Conservation (phyloP, 2,888 invertebrate species). For the Eristalis arbustorum region DNA sequence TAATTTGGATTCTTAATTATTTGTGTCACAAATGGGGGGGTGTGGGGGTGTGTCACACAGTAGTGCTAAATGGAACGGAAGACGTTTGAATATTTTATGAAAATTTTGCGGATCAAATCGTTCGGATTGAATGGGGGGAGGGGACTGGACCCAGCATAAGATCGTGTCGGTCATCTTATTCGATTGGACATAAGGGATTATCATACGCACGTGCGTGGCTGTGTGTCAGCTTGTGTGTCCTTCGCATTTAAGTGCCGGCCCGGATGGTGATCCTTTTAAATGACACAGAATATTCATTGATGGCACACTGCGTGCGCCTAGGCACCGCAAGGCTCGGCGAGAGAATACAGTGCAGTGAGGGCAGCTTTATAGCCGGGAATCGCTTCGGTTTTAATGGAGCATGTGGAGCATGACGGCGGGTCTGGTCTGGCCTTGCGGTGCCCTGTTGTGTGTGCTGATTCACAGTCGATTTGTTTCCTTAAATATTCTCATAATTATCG, state of each 20-base stretch:
- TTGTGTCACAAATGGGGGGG: constrained; percentile 17
- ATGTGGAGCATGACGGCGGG: too few species aligned
- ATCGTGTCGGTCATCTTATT: constrained; percentile 2
- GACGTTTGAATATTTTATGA: constrained; percentile 66
- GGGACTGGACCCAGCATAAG: constrained; percentile 4
- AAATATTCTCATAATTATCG: not conserved
- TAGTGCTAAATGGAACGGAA: constrained; percentile 66
- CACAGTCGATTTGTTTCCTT: not conserved
- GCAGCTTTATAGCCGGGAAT: not conserved
- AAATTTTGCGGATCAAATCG: constrained; percentile 63
- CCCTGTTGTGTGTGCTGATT: not conserved
- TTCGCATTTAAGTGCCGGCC: not conserved
- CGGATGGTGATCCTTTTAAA: not conserved
- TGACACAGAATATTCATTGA: not conserved
- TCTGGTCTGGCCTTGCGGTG: not conserved
- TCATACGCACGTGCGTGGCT: not conserved
- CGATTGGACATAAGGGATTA: constrained; percentile 12
- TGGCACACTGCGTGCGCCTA: not conserved
- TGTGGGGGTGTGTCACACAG: not conserved
- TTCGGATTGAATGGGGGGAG: constrained; percentile 33
- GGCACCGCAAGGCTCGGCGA: not conserved
- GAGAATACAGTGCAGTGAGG: too few species aligned
- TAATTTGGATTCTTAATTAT: constrained; percentile 70
- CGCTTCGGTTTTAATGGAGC: not conserved
- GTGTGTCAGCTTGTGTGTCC: not conserved